Evolutionary conservation across 2,113 vertebrate genomes (phyloP).

Genomic region (Hylia prasina): DNA sequence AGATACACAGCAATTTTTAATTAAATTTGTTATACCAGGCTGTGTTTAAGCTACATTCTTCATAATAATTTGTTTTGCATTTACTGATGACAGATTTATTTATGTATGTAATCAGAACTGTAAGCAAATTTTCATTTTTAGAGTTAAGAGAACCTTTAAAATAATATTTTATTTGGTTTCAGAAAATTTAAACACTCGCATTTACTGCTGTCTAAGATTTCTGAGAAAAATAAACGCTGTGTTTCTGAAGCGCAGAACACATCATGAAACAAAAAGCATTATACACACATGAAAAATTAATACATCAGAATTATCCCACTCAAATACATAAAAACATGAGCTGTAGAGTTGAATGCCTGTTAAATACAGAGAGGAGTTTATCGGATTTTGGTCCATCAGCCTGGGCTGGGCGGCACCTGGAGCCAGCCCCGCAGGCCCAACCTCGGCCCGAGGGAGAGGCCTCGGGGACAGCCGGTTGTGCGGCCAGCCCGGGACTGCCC

Average conservation of each 20-base stretch:
- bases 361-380: neutral
- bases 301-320: neutral
- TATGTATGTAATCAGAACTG: conserved; percentile 6
- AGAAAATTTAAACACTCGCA: neutral
- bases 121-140: conserved; percentile 11
- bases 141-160: neutral
- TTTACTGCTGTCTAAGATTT: neutral
- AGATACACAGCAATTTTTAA: neutral
- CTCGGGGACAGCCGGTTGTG: fast-evolving
- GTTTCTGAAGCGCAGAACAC: neutral
- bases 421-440: neutral
- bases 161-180: neutral
- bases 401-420: neutral
- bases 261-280: neutral
- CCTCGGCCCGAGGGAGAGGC: neutral
- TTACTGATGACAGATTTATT: conserved; percentile 41
- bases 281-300: neutral
- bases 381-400: neutral
- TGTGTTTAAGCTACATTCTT: conserved; percentile 27
- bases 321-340: neutral
- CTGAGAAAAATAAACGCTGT: neutral
- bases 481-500: neutral
- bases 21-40: conserved; percentile 11
- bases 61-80: conserved; percentile 23
- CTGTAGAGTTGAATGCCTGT: neutral